Evolutionary conservation across 2,888 invertebrate genomes (phyloP).

Genomic region (Drosophila basisetae): DNA sequence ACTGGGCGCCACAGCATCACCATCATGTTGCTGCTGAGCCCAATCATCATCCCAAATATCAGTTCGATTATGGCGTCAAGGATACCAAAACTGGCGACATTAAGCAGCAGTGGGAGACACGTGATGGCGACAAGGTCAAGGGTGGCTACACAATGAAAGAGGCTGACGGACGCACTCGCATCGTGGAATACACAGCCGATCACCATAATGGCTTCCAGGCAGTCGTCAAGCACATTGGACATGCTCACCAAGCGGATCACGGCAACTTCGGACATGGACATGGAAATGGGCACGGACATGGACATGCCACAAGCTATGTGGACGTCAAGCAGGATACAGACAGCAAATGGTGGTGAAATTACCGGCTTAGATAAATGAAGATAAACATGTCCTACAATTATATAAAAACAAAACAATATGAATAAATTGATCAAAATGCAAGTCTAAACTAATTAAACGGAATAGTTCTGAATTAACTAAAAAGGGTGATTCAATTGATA

Average conservation of each 20-base stretch:
- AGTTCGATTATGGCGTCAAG: conserved; percentile 86
- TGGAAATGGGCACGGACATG: conserved; percentile 15
- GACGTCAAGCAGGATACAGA: conserved; percentile 74
- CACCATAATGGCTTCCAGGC: conserved; percentile 86
- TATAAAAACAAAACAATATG: conserved; percentile 23
- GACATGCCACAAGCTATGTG: conserved; percentile 76
- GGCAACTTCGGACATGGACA: conserved; percentile 45
- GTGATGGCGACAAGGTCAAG: conserved; percentile 87
- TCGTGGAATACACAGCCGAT: conserved; percentile 86
- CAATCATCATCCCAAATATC: conserved; percentile 85
- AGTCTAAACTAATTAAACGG: accelerated
- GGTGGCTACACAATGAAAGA: conserved; percentile 86
- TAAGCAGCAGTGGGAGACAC: conserved; percentile 86
- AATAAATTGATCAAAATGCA: neutral
- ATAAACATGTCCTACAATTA: conserved; percentile 8
- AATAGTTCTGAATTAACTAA: neutral
- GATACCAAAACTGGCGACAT: conserved; percentile 86
- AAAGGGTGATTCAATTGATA: too few relatives aligned
- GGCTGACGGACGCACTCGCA: conserved; percentile 86
- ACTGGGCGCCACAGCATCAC: conserved; percentile 65
- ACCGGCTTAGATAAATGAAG: neutral
- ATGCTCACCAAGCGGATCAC: conserved; percentile 74
- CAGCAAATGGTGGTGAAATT: conserved; percentile 57
- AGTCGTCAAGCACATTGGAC: conserved; percentile 86
- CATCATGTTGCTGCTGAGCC: conserved; percentile 80